phyloP scores from a whole-genome alignment of 1,140 invertebrate species.

The Neodiprion fabricii region DNA sequence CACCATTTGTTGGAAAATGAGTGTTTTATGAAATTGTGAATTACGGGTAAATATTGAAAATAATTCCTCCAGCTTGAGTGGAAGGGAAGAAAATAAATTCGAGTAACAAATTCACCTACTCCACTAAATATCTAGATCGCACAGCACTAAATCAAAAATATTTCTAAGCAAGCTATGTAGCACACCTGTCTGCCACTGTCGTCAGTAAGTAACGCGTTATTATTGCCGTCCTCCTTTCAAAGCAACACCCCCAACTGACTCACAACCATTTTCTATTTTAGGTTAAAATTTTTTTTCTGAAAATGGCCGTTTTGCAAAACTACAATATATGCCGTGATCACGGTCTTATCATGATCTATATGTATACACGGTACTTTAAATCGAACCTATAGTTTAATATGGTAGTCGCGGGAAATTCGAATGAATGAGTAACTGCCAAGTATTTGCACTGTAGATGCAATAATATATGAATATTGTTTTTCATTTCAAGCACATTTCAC shows the following conservation, averaged over 20 bases:
- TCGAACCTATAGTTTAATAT: neutral
- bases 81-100: neutral
- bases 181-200: slow-evolving; percentile 21
- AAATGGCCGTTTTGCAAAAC: slow-evolving; percentile 33
- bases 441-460: no score
- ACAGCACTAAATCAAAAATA: neutral
- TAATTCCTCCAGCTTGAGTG: neutral
- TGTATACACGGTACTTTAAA: neutral
- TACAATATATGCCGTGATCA: neutral
- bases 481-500: no score
- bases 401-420: no score
- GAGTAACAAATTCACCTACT: neutral
- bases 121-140: neutral
- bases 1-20: no score
- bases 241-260: slow-evolving; percentile 40
- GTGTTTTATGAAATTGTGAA: neutral
- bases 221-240: slow-evolving; percentile 30
- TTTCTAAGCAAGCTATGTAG: neutral
- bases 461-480: no score
- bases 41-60: neutral
- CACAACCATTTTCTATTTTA: slow-evolving; percentile 44
- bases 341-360: no score
- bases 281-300: slow-evolving; percentile 41
- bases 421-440: no score
- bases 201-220: slow-evolving; percentile 25